Percentiles rank a stretch among this genome's conserved stretches.
Conservation (phyloP, 64 coral and sea anemone species). For the Anthopleura sola region DNA sequence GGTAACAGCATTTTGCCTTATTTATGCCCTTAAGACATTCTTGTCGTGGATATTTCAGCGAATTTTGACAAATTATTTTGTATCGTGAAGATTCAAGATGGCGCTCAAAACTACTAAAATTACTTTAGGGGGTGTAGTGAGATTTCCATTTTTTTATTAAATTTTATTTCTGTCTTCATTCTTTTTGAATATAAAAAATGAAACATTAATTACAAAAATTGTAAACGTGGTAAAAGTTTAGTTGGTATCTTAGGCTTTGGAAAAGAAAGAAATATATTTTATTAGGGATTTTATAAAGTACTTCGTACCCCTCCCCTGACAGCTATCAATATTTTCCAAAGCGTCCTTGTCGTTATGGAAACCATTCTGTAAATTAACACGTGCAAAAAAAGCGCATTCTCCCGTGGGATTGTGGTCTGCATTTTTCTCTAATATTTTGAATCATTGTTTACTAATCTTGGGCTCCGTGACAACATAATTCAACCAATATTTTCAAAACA, state of each 20-base stretch:
- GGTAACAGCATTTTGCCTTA: neutral
- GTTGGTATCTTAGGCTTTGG: neutral
- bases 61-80: neutral
- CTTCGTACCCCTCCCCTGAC: neutral
- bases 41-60: neutral
- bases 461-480: conserved; percentile 20
- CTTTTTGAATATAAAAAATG: neutral
- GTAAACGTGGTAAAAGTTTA: neutral
- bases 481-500: neutral
- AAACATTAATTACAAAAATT: neutral
- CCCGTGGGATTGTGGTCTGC: conserved; percentile 10
- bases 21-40: neutral
- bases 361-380: conserved; percentile 24
- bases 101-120: neutral
- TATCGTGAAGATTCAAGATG: neutral
- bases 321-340: neutral
- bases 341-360: conserved; percentile 22
- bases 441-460: neutral
- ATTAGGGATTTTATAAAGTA: neutral
- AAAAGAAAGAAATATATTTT: neutral
- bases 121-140: neutral
- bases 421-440: neutral
- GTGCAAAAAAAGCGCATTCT: neutral
- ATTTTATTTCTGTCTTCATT: neutral
- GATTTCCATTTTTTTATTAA: neutral